A percentile compares a stretch with the other conserved stretches of the same genome.
Conservation (phyloP, 1,140 invertebrate genomes). For the Battus philenor region DNA sequence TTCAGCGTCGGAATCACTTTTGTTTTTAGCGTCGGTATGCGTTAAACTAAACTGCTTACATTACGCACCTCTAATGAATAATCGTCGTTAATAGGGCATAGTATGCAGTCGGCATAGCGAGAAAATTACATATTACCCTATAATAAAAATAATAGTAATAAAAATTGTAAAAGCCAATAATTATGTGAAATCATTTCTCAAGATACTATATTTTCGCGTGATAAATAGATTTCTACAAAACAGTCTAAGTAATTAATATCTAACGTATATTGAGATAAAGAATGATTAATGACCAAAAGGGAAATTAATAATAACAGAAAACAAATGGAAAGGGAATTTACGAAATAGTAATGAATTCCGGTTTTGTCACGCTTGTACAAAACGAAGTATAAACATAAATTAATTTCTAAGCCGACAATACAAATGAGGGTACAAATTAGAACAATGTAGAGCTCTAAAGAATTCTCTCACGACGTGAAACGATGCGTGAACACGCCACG, state of each 20-base stretch:
- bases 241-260: too few species aligned
- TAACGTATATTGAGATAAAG: too few species aligned
- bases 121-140: neutral
- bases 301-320: neutral
- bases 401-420: constrained; percentile 36
- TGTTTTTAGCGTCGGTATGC: constrained; percentile 35
- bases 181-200: too few species aligned
- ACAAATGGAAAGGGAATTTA: neutral
- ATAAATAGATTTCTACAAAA: too few species aligned
- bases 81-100: constrained; percentile 28
- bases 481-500: constrained; percentile 58
- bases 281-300: too few species aligned
- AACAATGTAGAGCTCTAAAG: constrained; percentile 51
- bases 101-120: constrained; percentile 12
- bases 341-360: neutral
- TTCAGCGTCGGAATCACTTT: constrained; percentile 55
- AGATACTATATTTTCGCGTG: too few species aligned
- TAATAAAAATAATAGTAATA: too few species aligned
- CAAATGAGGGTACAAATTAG: constrained; percentile 47
- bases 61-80: constrained; percentile 32
- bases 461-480: constrained; percentile 58
- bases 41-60: constrained; percentile 43
- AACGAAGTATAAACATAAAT: constrained; percentile 8
- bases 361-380: constrained; percentile 2
- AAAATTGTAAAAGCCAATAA: too few species aligned